These are phyloP conservation scores for Myotis daubentonii DNA, from an alignment of 2,797 vertebrate genomes.

Conservation along the genomic window DNA sequence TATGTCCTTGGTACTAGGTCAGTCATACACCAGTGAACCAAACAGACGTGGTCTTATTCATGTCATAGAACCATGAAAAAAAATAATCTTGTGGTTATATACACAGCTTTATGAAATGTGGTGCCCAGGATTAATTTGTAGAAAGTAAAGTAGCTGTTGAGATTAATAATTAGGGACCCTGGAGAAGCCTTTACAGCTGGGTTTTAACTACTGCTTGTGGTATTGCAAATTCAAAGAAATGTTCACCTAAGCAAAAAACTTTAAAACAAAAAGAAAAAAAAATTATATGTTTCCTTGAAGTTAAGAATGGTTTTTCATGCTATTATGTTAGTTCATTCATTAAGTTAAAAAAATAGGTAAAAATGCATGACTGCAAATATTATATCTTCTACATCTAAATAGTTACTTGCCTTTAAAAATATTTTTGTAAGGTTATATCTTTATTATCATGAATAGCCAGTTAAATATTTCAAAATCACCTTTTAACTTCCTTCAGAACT, in stretches of 20 bases:
- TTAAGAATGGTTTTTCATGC: neutral
- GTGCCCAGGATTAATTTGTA: neutral
- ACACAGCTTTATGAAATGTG: neutral
- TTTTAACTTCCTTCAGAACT: neutral
- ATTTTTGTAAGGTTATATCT: neutral
- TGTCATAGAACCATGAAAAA: neutral
- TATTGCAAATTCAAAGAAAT: neutral
- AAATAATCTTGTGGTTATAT: neutral
- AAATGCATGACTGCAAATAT: neutral
- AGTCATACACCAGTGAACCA: neutral
- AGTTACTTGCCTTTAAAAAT: neutral
- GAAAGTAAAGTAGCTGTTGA: neutral
- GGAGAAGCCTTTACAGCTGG: neutral
- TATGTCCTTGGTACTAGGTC: neutral
- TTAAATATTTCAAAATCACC: constrained; percentile 36
- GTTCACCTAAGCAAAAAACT: neutral
- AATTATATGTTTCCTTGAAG: neutral
- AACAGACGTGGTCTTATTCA: neutral
- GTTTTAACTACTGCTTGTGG: neutral
- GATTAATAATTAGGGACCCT: neutral
- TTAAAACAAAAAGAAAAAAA: neutral
- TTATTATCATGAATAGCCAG: neutral
- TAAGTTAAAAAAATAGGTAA: neutral
- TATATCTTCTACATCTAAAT: neutral
- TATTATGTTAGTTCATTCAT: neutral